Conservation (phyloP, 2,113 vertebrate species). For the Melanerpes formicivorus region DNA sequence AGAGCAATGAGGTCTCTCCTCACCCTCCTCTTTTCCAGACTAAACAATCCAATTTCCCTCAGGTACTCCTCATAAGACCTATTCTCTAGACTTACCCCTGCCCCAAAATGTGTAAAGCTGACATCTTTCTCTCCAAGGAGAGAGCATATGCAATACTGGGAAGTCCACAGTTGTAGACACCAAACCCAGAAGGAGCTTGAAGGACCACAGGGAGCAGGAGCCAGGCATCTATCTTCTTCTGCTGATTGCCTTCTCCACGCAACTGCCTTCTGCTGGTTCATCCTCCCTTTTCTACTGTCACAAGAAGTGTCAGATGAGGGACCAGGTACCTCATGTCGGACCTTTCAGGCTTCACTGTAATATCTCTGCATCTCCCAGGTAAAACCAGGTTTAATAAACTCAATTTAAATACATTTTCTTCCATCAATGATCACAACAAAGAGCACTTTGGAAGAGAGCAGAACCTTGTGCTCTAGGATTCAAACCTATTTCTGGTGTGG, state of each 20-base stretch:
- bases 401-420: background rate
- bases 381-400: background rate
- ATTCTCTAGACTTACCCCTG: no score
- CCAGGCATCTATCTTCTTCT: background rate
- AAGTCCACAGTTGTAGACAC: background rate
- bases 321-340: background rate
- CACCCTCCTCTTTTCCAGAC: no score
- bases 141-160: background rate
- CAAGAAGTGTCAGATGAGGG: background rate
- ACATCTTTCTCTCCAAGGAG: background rate
- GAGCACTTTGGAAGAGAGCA: background rate
- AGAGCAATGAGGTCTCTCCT: no score
- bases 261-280: background rate
- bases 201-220: rapidly evolving
- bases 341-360: background rate
- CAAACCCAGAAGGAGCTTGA: background rate
- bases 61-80: no score
- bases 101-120: background rate
- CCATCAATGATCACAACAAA: background rate
- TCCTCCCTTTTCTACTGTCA: background rate
- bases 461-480: background rate
- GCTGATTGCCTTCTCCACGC: background rate
- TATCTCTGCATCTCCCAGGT: background rate
- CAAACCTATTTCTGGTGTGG: background rate
- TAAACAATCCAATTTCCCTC: no score